These are phyloP conservation scores for Nemoura dubitans DNA, from an alignment of 2,888 invertebrate species.

Conservation along the genomic window DNA sequence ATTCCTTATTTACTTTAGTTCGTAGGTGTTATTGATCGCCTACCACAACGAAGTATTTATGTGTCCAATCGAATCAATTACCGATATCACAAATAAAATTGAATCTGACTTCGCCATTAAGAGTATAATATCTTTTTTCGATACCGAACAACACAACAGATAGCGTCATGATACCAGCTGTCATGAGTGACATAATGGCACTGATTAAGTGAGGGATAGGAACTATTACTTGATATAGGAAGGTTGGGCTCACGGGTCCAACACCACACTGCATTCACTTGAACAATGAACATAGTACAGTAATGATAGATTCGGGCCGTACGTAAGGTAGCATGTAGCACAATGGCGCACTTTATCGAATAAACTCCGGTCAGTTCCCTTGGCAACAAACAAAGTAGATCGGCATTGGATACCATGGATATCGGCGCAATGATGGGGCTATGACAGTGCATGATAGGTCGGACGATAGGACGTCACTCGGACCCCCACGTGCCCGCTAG, in stretches of 20 bases:
- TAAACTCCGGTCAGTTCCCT: neutral
- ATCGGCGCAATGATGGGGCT: neutral
- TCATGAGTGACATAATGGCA: neutral
- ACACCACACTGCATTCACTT: neutral
- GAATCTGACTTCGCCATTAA: neutral
- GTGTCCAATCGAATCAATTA: neutral
- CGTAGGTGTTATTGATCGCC: neutral
- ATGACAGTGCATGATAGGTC: neutral
- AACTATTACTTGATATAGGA: too few species aligned
- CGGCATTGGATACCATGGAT: neutral
- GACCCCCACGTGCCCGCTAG: neutral
- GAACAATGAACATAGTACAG: neutral
- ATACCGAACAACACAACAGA: neutral
- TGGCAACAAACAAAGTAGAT: neutral
- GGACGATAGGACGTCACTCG: neutral
- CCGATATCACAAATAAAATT: neutral
- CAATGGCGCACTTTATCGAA: neutral
- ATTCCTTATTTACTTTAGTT: neutral
- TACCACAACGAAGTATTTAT: neutral
- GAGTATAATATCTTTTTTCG: neutral
- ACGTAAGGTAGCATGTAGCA: neutral
- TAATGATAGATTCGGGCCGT: neutral
- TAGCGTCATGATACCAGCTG: neutral
- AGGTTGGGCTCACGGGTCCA: too few species aligned
- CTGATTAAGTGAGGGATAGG: neutral